Base-by-base conservation (phyloP, 1,140 invertebrate genomes). In the Steinernema feltiae region DNA sequence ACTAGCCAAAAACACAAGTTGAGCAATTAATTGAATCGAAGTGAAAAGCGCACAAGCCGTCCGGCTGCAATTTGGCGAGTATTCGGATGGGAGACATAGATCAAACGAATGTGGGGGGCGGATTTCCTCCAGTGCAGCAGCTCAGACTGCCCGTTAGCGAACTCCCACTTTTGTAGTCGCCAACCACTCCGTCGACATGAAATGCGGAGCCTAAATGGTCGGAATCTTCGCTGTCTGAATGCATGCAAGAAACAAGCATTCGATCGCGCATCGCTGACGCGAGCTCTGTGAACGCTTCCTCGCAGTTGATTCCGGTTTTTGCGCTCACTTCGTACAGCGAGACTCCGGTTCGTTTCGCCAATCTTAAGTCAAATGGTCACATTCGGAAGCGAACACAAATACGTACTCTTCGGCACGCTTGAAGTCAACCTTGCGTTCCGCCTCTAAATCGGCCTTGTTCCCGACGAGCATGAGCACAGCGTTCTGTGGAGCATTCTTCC, bases 321-420 rank as follows among this genome's bases (percentile, higher is more conserved):
- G 84, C 84, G 48, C 84, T 86, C 12, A 85, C 84, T 78, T 85
- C 84, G 70, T 86, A 85, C 30, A 85, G 69, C 2, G 82, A 84
- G 15, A 85, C 84, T 1, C 85, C 85, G 0, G 86, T 74, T 69
- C 76, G 69, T 72, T 83, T 81, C 12, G 84, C 84, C 30, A 85
- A 73, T 31, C 82, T 83, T 69, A 69, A 80, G 27, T 31, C 63
- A 35, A 24, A 32, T 15, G 12, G 1, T 30, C 32, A 18, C 17
- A 74, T 73, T 27, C 15, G 27, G 32, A 76, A 35, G 1, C 72
- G 32, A 29, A 31, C 1, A 76, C 7, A 48, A 27, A 69, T 72
- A n/a, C n/a, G n/a, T 70, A 83, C 83, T 78, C 81, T 78, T 85
- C 84, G 21, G 84, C 85, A 71, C 81, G 31, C 70, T 84, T 84